Conservation (phyloP, 2,113 vertebrate species). For the Vanacampus margaritifer region DNA sequence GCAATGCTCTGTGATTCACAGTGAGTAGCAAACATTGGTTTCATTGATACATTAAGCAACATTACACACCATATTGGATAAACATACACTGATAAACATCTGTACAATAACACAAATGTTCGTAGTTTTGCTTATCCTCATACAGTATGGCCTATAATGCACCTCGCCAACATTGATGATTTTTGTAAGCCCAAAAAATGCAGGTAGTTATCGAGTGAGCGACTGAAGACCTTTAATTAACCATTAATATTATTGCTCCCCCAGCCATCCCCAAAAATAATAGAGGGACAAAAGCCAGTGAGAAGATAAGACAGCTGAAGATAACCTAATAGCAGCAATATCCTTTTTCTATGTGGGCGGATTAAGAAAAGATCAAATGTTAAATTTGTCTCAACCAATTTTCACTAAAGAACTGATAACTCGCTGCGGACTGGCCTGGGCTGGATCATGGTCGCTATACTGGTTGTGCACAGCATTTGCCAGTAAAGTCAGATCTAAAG, state of each 20-base stretch:
- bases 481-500: slow-evolving; percentile 21
- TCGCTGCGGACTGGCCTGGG: not conserved
- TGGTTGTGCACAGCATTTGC: not conserved
- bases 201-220: not conserved
- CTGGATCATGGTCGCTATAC: too few relatives aligned
- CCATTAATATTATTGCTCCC: not conserved
- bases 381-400: slow-evolving; percentile 1
- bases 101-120: too few relatives aligned
- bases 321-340: slow-evolving; percentile 5
- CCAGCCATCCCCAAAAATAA: not conserved
- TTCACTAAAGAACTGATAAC: not conserved
- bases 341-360: not conserved
- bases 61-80: too few relatives aligned
- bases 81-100: too few relatives aligned
- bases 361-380: slow-evolving; percentile 22
- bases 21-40: too few relatives aligned
- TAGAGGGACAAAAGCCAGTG: slow-evolving; percentile 7
- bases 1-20: too few relatives aligned
- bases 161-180: too few relatives aligned
- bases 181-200: too few relatives aligned
- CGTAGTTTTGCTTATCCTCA: too few relatives aligned
- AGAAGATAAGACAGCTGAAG: slow-evolving; percentile 11
- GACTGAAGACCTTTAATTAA: not conserved
- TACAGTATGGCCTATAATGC: too few relatives aligned
- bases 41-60: too few relatives aligned